phyloP scores from a whole-genome alignment of 2,113 vertebrate species.

The Panurus biarmicus region DNA sequence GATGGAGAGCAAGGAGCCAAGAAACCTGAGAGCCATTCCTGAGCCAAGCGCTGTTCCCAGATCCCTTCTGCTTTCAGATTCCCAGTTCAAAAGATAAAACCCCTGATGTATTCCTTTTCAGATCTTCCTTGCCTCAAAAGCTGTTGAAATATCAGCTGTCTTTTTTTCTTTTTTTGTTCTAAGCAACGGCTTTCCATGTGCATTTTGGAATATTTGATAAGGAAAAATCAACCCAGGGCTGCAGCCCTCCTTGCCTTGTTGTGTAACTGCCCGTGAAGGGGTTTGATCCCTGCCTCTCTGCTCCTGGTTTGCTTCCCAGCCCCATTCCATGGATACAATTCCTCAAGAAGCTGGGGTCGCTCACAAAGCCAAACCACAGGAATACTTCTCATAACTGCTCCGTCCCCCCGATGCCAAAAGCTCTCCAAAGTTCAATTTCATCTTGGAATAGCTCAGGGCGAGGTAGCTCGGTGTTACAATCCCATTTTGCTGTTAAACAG shows the following conservation, averaged over 20 bases:
- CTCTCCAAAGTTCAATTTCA: background rate
- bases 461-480: background rate
- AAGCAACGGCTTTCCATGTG: background rate
- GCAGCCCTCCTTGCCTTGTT: background rate
- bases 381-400: background rate
- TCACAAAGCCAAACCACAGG: conserved; percentile 1
- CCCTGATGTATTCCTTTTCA: background rate
- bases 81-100: background rate
- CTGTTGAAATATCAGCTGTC: background rate
- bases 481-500: background rate
- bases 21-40: background rate
- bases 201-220: background rate
- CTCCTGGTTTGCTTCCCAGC: background rate
- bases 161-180: rapidly evolving
- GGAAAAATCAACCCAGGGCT: background rate
- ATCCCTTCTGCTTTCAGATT: background rate
- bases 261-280: background rate
- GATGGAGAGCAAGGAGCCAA: background rate
- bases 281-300: background rate
- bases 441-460: background rate
- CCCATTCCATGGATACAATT: background rate
- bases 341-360: background rate
- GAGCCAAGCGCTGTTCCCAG: background rate
- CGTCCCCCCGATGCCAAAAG: background rate
- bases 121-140: background rate